Evolutionary conservation across 1,140 invertebrate species (phyloP).

Genomic region (Delia radicum): DNA sequence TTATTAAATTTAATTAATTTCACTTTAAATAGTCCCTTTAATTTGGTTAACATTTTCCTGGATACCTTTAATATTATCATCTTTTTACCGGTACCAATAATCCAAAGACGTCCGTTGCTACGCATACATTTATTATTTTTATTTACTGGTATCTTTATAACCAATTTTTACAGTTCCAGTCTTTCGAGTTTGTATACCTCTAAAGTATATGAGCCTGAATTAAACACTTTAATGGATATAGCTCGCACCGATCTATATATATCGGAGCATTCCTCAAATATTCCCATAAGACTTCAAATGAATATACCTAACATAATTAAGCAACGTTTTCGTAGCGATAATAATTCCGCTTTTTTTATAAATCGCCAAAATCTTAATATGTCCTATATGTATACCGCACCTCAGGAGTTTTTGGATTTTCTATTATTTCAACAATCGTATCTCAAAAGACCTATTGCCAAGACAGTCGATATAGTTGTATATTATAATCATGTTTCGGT

Average conservation of each 20-base stretch:
- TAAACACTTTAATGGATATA: not conserved
- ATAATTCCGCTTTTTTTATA: not conserved
- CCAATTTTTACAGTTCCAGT: not conserved
- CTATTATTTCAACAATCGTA: not conserved
- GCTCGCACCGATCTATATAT: not conserved
- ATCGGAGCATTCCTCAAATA: not conserved
- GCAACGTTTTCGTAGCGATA: not conserved
- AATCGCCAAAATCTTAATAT: not conserved
- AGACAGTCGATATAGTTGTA: not conserved
- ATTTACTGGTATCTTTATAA: not conserved
- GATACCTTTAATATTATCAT: not conserved
- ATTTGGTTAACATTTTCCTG: not conserved
- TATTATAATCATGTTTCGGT: not conserved
- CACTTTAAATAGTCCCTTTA: not conserved
- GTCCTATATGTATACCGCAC: not conserved
- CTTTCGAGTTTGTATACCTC: constrained; percentile 9
- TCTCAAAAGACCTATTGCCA: not conserved
- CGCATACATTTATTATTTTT: not conserved
- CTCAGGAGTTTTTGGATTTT: not conserved
- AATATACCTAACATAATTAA: not conserved
- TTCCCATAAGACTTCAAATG: not conserved
- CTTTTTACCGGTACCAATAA: not conserved
- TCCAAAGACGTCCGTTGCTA: not conserved
- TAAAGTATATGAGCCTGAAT: not conserved
- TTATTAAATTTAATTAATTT: not conserved